Conservation (phyloP, 2,113 vertebrate species). For the Pomatorhinus ruficollis region DNA sequence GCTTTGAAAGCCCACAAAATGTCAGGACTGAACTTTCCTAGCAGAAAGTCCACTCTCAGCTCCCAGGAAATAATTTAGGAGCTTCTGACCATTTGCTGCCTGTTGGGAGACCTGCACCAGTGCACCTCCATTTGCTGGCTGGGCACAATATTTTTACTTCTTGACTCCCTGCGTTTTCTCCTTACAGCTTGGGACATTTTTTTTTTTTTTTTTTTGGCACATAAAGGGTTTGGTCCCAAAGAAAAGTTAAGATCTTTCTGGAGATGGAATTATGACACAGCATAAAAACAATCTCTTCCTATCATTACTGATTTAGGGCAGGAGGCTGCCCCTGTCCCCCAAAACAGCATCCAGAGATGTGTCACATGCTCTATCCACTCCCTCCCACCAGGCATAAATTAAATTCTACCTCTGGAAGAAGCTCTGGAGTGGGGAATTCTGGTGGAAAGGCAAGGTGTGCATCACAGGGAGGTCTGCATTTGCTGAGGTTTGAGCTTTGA, state of each 20-base stretch:
- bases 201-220: not conserved
- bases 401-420: not conserved
- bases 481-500: not conserved
- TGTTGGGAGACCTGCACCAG: not conserved
- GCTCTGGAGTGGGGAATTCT: not conserved
- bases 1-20: rapidly evolving
- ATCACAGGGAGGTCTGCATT: not conserved
- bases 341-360: not conserved
- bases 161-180: not conserved
- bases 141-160: not conserved
- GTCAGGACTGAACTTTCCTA: not conserved
- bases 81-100: not conserved
- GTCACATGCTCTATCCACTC: too few species aligned
- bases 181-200: not conserved
- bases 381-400: not conserved
- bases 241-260: not conserved
- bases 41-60: not conserved
- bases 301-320: not conserved
- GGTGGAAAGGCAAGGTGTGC: not conserved
- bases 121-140: not conserved
- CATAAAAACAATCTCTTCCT: not conserved
- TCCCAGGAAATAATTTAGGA: not conserved
- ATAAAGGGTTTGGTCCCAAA: not conserved
- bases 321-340: not conserved
- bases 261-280: not conserved